Evolutionary conservation across 2,113 vertebrate genomes (phyloP), one percentile per base, ranked within the genome.

Genomic region (Crotalus tigris): DNA sequence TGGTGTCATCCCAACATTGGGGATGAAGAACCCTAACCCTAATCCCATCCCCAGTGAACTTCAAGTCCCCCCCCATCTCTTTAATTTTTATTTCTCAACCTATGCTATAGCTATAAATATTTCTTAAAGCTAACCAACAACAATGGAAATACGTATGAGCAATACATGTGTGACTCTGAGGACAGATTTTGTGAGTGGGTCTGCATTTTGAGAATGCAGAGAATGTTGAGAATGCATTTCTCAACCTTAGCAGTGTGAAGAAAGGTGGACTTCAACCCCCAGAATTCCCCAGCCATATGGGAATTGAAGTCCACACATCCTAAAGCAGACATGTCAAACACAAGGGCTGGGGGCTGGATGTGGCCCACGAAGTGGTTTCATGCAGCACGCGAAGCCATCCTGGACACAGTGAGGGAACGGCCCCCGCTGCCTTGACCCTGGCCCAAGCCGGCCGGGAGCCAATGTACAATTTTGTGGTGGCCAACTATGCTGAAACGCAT

Each of bases 1-100:
- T 0, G 3, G 33, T 9, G 1, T 39, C 17, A 0, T 19, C 17
- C 1, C 33, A 81, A 7, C 33, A 0, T 21, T 44, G 33, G 7
- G 17, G 33, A 81, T 2, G 17, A 21, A 81, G 75, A 44, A 44
- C 46, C 46, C 46, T 49, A 49, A 21, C 17, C 13, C 46, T 49
- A 49, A 21, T 6, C 15, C 33, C 33, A 81, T 81, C 33, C 3
- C 17, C 75, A 39, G 6, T 21, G 33, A 39, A 19, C 33, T 75
- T 17, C 69, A 39, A 39, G 6, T 2, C 39, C 2, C 39, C 5
- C 2, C 0, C 7, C 5, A 0, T 51, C 13, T 81, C 33, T 81
- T 39, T 75, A 17, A 7, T 75, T 75, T 81, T 33, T 39, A 81
- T 39, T 81, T 39, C 15, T 19, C 21, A 81, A 33, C 69, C 39